Percentiles rank a stretch among this genome's conserved stretches.
phyloP scores from a whole-genome alignment of 37 sponge, comb jelly and placozoan genomes.

The Eunapius fragilis region DNA sequence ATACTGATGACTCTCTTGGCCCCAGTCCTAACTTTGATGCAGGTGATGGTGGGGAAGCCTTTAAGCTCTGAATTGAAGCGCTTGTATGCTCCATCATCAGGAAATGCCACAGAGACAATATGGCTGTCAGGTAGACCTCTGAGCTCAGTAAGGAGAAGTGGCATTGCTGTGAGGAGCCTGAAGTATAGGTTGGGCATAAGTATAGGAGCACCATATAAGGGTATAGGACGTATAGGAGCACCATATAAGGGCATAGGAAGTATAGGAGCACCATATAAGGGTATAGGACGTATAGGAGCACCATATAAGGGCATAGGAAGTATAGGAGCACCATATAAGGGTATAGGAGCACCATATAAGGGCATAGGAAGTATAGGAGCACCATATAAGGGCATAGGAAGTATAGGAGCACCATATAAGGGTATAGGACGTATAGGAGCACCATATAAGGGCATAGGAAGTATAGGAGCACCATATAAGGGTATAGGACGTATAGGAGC shows the following conservation, averaged over 20 bases:
- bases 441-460: no score
- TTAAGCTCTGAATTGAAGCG: slow-evolving; percentile 62
- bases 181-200: no score
- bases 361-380: not conserved
- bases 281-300: not conserved
- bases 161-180: slow-evolving; percentile 83
- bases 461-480: no score
- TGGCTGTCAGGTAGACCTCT: slow-evolving; percentile 21
- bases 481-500: no score
- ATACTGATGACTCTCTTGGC: slow-evolving; percentile 76
- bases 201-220: not conserved
- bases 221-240: not conserved
- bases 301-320: not conserved
- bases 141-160: slow-evolving; percentile 63
- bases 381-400: not conserved
- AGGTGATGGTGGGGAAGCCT: slow-evolving; percentile 75
- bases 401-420: not conserved
- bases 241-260: not conserved
- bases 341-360: not conserved
- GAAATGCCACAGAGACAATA: slow-evolving; percentile 76
- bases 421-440: no score
- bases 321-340: not conserved
- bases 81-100: slow-evolving; percentile 91
- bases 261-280: not conserved
- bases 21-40: slow-evolving; percentile 81